These are phyloP conservation scores for Acanthoscelides obtectus DNA, from an alignment of 2,888 invertebrate genomes.

Conservation along the genomic window DNA sequence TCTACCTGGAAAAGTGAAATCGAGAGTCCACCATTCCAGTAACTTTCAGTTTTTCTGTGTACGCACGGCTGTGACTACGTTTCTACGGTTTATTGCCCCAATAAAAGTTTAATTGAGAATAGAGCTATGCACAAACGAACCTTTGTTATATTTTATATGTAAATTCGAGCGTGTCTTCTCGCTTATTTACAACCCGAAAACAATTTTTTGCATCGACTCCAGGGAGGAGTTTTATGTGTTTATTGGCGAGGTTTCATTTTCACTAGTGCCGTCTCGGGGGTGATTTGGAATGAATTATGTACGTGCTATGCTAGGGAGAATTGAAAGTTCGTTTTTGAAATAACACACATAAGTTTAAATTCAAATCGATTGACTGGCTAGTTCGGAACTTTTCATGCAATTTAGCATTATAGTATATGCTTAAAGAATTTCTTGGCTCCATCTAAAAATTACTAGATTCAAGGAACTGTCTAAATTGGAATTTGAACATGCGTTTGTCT, in stretches of 20 bases:
- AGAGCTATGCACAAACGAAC: conserved; percentile 18
- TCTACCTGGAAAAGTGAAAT: conserved; percentile 42
- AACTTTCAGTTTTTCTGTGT: background rate
- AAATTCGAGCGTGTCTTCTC: conserved; percentile 28
- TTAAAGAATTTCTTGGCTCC: too few species aligned
- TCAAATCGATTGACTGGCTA: too few species aligned
- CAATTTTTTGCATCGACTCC: conserved; percentile 26
- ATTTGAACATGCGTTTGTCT: too few species aligned
- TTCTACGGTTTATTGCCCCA: conserved; percentile 24
- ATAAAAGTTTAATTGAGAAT: conserved; percentile 24
- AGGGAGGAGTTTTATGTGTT: conserved; percentile 6
- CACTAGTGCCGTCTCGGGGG: background rate
- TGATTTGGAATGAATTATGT: background rate
- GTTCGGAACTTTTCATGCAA: too few species aligned
- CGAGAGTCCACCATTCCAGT: conserved; percentile 20
- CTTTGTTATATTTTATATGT: conserved; percentile 31
- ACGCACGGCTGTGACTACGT: background rate
- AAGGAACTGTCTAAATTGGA: too few species aligned
- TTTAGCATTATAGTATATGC: too few species aligned
- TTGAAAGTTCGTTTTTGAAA: too few species aligned
- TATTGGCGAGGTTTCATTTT: background rate
- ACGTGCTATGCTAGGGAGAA: too few species aligned
- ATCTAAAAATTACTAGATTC: too few species aligned
- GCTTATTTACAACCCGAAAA: conserved; percentile 34
- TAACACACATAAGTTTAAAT: too few species aligned